A percentile compares a stretch with the other conserved stretches of the same genome.
Evolutionary conservation across 1,140 invertebrate genomes (phyloP).

Genomic region (Zaprionus ornatus): DNA sequence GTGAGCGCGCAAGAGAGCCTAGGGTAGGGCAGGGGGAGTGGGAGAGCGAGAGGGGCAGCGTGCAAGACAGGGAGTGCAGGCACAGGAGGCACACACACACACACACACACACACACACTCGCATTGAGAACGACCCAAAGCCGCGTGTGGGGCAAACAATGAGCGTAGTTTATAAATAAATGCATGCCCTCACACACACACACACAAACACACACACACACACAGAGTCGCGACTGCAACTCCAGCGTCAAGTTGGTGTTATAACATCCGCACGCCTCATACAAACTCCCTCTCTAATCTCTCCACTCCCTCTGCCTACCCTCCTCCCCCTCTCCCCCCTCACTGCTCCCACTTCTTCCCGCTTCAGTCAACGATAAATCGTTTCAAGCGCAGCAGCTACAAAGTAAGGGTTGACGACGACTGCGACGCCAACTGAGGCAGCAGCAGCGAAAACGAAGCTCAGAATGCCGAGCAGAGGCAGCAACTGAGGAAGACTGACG

Average conservation of each 20-base stretch:
- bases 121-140: conserved; percentile 32
- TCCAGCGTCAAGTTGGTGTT: conserved; percentile 49
- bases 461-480: conserved; percentile 19
- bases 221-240: conserved; percentile 26
- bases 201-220: conserved; percentile 16
- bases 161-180: conserved; percentile 79
- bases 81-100: conserved; percentile 36
- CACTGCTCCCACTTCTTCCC: not conserved
- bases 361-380: conserved; percentile 1
- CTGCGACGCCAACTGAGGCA: conserved; percentile 21
- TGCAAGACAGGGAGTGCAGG: not conserved
- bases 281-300: too few species aligned
- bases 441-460: conserved; percentile 36
- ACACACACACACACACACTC: conserved; percentile 13
- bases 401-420: conserved; percentile 70
- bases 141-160: conserved; percentile 64
- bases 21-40: not conserved
- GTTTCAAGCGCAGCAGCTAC: conserved; percentile 63
- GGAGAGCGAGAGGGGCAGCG: not conserved
- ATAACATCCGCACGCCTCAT: conserved; percentile 13
- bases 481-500: conserved; percentile 46
- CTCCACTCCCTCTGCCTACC: too few species aligned
- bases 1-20: conserved; percentile 9
- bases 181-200: conserved; percentile 46
- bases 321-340: too few species aligned